Evolutionary conservation across 2,797 vertebrate genomes (phyloP).

Genomic region (Halcyon badia): DNA sequence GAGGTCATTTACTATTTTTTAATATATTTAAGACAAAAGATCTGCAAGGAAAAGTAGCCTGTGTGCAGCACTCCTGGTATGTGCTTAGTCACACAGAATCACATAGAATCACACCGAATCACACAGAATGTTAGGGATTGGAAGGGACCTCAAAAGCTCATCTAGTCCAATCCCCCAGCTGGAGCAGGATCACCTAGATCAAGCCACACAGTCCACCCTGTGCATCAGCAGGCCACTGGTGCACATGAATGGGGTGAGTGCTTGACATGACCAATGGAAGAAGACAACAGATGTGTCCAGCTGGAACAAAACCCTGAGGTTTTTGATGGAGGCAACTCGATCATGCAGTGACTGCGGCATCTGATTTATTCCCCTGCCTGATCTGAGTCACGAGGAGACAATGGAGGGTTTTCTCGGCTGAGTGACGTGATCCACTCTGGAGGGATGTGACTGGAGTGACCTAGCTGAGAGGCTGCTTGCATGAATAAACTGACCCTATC

Average conservation of each 20-base stretch:
- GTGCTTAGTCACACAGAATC: fast-evolving
- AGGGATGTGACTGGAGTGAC: neutral
- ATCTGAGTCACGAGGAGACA: neutral
- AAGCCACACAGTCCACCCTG: too few relatives aligned
- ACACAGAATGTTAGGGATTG: too few relatives aligned
- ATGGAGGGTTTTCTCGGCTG: neutral
- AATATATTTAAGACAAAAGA: neutral
- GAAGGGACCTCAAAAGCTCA: too few relatives aligned
- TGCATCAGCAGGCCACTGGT: neutral
- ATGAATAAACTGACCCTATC: neutral
- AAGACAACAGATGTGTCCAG: neutral
- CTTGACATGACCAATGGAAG: neutral
- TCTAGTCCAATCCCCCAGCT: too few relatives aligned
- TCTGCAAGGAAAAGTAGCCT: neutral
- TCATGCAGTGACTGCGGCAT: neutral
- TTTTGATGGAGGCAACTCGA: neutral
- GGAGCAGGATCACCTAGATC: too few relatives aligned
- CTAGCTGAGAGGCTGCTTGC: neutral
- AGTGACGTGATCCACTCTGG: neutral
- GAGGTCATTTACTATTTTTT: neutral
- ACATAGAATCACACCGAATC: too few relatives aligned
- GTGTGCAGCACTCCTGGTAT: neutral
- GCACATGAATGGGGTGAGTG: fast-evolving
- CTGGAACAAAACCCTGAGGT: neutral
- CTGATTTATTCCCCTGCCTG: neutral